Percentiles rank a stretch among this genome's conserved stretches.
These are phyloP conservation scores for Agriopis marginaria DNA, from an alignment of 2,888 invertebrate species.

Conservation along the genomic window DNA sequence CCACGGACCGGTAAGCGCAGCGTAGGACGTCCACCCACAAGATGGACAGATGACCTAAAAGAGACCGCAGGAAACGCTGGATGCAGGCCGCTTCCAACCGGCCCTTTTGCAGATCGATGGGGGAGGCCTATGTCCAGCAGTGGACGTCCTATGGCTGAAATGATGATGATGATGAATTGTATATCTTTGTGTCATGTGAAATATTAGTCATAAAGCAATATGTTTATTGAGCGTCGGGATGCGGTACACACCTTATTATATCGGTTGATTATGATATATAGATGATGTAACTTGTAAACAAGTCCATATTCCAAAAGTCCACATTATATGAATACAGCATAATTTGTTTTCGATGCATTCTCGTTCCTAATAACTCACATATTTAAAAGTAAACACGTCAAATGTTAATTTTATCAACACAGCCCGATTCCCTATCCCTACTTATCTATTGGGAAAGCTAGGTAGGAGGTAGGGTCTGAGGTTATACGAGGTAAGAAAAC, in stretches of 20 bases:
- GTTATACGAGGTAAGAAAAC: slow-evolving; percentile 3
- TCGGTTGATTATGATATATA: too few species aligned
- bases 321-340: slow-evolving; percentile 1
- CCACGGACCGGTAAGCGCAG: too few species aligned
- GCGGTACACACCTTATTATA: neutral
- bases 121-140: too few species aligned
- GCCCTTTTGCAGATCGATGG: too few species aligned
- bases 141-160: too few species aligned
- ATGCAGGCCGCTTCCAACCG: too few species aligned
- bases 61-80: too few species aligned
- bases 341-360: slow-evolving; percentile 24
- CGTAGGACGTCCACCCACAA: too few species aligned
- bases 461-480: neutral
- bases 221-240: neutral
- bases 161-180: too few species aligned
- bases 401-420: slow-evolving; percentile 8
- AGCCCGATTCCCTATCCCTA: slow-evolving; percentile 14
- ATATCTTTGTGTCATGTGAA: neutral
- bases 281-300: neutral
- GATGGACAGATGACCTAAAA: too few species aligned
- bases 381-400: neutral
- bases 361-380: neutral
- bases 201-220: neutral
- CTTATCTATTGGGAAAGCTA: neutral
- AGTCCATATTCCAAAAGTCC: slow-evolving; percentile 1